Evolutionary conservation across 2,888 invertebrate genomes (phyloP), one percentile per base, ranked within the genome.

Genomic region (Ophioninae sp.): DNA sequence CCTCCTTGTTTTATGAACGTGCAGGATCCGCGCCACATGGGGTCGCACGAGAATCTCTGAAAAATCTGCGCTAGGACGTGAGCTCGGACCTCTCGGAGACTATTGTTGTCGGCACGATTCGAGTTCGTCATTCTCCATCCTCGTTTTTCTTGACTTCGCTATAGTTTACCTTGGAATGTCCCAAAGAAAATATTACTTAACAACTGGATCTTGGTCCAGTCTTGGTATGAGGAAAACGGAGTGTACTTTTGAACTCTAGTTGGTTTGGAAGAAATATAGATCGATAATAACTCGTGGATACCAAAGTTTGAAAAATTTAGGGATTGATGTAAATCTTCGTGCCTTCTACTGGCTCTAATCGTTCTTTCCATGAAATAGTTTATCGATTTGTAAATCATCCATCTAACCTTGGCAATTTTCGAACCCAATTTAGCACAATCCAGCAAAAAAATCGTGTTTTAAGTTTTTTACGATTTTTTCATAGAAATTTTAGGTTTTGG

Each of bases 31-130:
- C 79, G 63, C 79, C 67, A 56, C 84, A 82, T 84, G 84, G 81
- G 84, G 84, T 79, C 84, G 67, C 69, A 79, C 76, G 72, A 68
- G 69, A 67, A 84, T 84, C 73, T 80, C 68, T 81, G 58, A 75
- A 84, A 81, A 81, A 79, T 81, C 72, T 79, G 71, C 73, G 77
- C 64, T 69, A 76, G 81, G 59, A 84, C 79, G 79, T 81, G 81
- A 79, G 81, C 64, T 84, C 79, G 69, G 51, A 13, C n/a, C 58
- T 74, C 67, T 71, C 41, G 67, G 56, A 22, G 10, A 73, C 81
- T 76, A 79, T 81, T 79, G 76, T 84, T 84, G 79, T 76, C 72
- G 79, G 81, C 79, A 82, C 79, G 79, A 84, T 73, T 76, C 64
- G 61, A 76, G 59, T 68, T 73, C 72, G 75, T 81, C 79, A 63